Evolutionary conservation across 1,140 invertebrate species (phyloP).

Genomic region (Lethocerus indicus): DNA sequence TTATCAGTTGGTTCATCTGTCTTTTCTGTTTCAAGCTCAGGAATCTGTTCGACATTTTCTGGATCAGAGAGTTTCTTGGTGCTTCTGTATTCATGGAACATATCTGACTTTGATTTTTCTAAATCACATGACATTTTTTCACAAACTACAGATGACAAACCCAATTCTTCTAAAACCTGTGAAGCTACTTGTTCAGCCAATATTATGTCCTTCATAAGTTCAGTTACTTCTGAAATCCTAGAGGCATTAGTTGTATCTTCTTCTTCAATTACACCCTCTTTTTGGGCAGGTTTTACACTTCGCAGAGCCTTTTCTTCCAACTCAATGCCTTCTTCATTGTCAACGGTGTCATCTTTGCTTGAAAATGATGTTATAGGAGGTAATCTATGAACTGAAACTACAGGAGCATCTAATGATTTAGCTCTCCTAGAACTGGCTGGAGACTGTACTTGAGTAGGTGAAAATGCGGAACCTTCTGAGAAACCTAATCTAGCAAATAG

Average conservation of each 20-base stretch:
- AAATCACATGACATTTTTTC: no score
- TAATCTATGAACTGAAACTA: conserved; percentile 55
- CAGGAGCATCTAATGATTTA: conserved; percentile 64
- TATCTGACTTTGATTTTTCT: no score
- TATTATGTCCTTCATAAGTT: no score
- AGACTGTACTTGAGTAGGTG: conserved; percentile 51
- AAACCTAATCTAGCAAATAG: conserved; percentile 61
- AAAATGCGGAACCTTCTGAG: conserved; percentile 60
- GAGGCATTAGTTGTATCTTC: conserved; percentile 11
- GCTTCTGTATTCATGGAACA: no score
- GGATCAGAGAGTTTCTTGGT: no score
- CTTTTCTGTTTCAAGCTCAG: no score
- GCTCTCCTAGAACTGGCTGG: conserved; percentile 53
- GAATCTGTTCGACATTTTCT: no score
- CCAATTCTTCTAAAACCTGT: no score
- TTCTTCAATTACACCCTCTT: conserved; percentile 16
- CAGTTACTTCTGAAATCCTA: no score
- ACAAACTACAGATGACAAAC: no score
- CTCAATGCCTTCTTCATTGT: conserved; percentile 20
- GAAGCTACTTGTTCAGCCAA: no score
- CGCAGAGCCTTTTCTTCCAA: conserved; percentile 18
- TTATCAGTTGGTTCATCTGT: no score
- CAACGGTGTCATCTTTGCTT: conserved; percentile 68
- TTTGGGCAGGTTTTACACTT: conserved; percentile 3
- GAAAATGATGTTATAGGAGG: conserved; percentile 72